Base-by-base conservation (phyloP, 2,888 invertebrate genomes). In the Melanostoma scalare region DNA sequence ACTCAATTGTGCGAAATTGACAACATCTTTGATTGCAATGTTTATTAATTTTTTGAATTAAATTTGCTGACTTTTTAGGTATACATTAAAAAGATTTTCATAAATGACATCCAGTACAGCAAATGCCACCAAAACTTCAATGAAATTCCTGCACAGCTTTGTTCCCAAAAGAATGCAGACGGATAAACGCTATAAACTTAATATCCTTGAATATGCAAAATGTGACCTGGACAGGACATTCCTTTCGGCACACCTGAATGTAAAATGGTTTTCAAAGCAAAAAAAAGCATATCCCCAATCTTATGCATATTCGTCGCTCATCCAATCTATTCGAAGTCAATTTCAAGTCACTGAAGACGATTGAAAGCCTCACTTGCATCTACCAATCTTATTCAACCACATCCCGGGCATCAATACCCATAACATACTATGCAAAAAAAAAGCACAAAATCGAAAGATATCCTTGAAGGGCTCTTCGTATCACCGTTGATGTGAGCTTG, bases 321-420 rank as follows among this genome's bases (percentile, higher is more conserved):
- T 44, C 50, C 53, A 46, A 42, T 69, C 48, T 58, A 78, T 78
- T 69, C 38, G 65, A 68, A 78, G 72, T 68, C 68, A 52, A 60
- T 53, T 40, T 60, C 65, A 30, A 73, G 44, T 74, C 61, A 67
- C 46, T 81, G 63, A 72, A 69, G 63, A 82, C 73, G 72, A 82
- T 82, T 78, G 78, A 78, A 82, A 68, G 67, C 77, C 63, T 67
- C 77, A 60, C 65, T 71, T 76, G 65, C 71, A 76, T 52, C 58
- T 58, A 38, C 63, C 75, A 68, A 61, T 71, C 71, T 63, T 67
- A 73, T 68, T 67, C 67, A 53, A 72, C 71, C 77, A 48, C 56
- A 81, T 20, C 20, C 20, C 20, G 20, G 20, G 20, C 20, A 20
- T 20, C 20, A 20, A 20, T 20, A 20, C 20, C 20, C 69, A 55